Percentiles rank a stretch among this genome's conserved stretches.
These are phyloP conservation scores for Serinus canaria DNA, from an alignment of 2,113 vertebrate genomes.

Conservation along the genomic window DNA sequence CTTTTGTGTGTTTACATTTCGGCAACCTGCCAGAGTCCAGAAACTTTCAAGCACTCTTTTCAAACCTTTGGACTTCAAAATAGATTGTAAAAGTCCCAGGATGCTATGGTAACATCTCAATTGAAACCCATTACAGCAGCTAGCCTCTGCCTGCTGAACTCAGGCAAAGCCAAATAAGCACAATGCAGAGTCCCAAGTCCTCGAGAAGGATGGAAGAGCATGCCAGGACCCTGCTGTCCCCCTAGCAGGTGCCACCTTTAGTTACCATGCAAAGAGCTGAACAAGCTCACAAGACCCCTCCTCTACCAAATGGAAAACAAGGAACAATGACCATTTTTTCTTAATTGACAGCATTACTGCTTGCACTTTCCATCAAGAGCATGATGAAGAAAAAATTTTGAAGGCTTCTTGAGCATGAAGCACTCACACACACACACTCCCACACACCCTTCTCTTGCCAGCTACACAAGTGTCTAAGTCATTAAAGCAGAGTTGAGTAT, in stretches of 20 bases:
- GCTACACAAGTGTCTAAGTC: background rate
- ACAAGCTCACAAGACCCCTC: background rate
- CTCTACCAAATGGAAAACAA: background rate
- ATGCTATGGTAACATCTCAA: conserved; percentile 60
- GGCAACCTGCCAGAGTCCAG: conserved; percentile 54
- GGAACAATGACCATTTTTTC: background rate
- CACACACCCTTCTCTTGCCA: background rate
- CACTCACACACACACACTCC: background rate
- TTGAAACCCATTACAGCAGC: conserved; percentile 20
- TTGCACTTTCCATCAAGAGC: background rate
- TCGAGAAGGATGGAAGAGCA: background rate
- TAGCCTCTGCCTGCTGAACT: conserved; percentile 39
- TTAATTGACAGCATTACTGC: background rate
- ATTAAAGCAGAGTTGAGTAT: background rate
- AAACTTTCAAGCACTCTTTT: conserved; percentile 68
- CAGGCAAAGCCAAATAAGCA: background rate
- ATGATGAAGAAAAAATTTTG: background rate
- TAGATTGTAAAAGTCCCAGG: conserved; percentile 50
- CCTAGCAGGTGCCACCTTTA: conserved; percentile 6
- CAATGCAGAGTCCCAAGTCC: background rate
- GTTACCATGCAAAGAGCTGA: background rate
- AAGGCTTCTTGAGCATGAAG: background rate
- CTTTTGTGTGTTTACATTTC: conserved; percentile 60
- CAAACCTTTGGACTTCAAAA: conserved; percentile 64
- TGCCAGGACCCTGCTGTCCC: conserved; percentile 5